These are phyloP conservation scores for Gryllus bimaculatus DNA, from an alignment of 1,140 invertebrate genomes.

Conservation along the genomic window DNA sequence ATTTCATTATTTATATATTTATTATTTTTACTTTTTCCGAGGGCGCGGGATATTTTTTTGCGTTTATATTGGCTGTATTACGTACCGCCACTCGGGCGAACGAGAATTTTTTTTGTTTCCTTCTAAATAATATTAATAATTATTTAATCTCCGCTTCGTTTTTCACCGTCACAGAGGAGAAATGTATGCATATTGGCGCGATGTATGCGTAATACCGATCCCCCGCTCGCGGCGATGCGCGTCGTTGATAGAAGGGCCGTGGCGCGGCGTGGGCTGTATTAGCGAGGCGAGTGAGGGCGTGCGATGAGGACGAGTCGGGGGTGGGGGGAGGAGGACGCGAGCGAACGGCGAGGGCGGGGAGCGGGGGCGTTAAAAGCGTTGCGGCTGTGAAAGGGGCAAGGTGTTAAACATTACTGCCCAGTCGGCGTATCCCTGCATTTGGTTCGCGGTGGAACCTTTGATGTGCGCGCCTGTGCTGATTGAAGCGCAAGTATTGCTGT, in stretches of 20 bases:
- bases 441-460: not conserved
- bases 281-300: not conserved
- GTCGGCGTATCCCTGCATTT: not conserved
- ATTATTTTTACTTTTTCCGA: not conserved
- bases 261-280: not conserved
- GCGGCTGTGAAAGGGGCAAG: not conserved
- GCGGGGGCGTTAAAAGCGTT: not conserved
- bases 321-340: not conserved
- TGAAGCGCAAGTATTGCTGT: not conserved
- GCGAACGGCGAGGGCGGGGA: no score
- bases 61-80: not conserved
- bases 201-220: not conserved
- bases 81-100: not conserved
- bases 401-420: not conserved
- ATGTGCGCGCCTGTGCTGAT: not conserved
- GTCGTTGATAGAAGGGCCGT: not conserved
- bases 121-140: not conserved
- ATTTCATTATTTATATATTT: not conserved
- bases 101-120: not conserved
- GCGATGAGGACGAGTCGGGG: not conserved
- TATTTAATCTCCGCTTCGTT: not conserved
- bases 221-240: not conserved
- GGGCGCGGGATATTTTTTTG: not conserved
- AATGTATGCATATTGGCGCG: constrained; percentile 1
- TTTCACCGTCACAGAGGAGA: not conserved